Evolutionary conservation across 1,140 invertebrate genomes (phyloP).

Genomic region (Drosophila micromelanica): DNA sequence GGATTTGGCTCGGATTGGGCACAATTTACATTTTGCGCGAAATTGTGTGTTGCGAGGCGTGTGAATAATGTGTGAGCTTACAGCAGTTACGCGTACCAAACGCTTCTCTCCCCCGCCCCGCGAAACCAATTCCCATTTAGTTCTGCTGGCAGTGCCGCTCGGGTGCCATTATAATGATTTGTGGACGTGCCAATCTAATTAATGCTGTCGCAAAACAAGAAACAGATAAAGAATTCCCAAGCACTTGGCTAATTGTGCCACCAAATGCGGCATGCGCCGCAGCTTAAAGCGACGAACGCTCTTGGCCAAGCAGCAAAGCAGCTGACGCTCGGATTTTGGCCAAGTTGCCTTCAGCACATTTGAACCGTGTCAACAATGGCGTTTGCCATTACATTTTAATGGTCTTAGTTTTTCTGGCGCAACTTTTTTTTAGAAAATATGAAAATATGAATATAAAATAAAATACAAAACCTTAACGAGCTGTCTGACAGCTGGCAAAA

Average conservation of each 20-base stretch:
- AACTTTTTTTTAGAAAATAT: constrained; percentile 59
- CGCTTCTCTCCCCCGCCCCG: neutral
- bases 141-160: constrained; percentile 21
- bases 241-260: constrained; percentile 57
- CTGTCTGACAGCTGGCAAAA: constrained; percentile 13
- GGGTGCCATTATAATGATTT: constrained; percentile 78
- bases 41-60: constrained; percentile 73
- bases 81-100: constrained; percentile 30
- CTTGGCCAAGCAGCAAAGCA: neutral
- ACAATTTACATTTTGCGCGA: constrained; percentile 74
- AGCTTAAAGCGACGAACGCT: neutral
- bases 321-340: neutral
- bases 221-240: constrained; percentile 32
- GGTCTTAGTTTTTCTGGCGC: constrained; percentile 62
- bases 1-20: constrained; percentile 36
- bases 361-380: constrained; percentile 11
- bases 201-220: constrained; percentile 60
- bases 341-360: constrained; percentile 8
- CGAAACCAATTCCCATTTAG: neutral
- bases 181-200: constrained; percentile 74
- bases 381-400: constrained; percentile 73
- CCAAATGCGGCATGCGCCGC: constrained; percentile 1
- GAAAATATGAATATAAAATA: constrained; percentile 64
- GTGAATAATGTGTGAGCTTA: constrained; percentile 82
- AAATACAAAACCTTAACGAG: constrained; percentile 51